Evolutionary conservation across 2,113 vertebrate genomes (phyloP), one percentile per base, ranked within the genome.

Genomic region (Carassius auratus): DNA sequence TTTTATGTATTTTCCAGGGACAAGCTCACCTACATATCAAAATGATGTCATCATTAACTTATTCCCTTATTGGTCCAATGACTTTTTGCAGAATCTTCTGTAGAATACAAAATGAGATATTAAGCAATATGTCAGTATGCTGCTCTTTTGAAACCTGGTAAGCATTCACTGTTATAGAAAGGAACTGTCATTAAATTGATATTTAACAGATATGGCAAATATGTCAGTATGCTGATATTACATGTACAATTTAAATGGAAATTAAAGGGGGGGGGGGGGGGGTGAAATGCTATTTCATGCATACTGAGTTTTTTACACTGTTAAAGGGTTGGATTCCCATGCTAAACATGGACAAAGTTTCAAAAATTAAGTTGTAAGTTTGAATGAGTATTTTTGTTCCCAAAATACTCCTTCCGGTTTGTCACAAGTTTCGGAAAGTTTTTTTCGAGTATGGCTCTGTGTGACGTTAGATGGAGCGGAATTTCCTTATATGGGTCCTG

Each of bases 241-340:
- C 45, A 50, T 55, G 42, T n/a, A 83, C 42, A 88, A 86, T 83
- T 83, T 69, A 83, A 88, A 88, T 88, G 84, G 62, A 88, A 88
- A 88, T 88, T 57, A 26, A 26, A 26, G 26, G 26, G 26, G n/a
- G n/a, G n/a, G n/a, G n/a, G n/a, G n/a, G n/a, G n/a, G n/a, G 26
- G 26, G 26, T 26, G 26, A 26, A 26, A 26, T 26, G 26, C 26
- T 26, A 26, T 26, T 26, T 26, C 26, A 26, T 26, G 26, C 26
- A 26, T 26, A 26, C 26, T 26, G 26, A 26, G 26, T 26, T 26
- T 26, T 26, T 26, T 26, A 26, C 26, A 26, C 26, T 1, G 0
- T 26, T 26, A 26, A 26, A 26, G 26, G 1, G 26, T 26, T 26
- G 26, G 26, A 26, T 26, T 26, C 26, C 26, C 26, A 26, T 26